Conservation (phyloP, 1,140 invertebrate genomes). For the Tetraneura akinire region DNA sequence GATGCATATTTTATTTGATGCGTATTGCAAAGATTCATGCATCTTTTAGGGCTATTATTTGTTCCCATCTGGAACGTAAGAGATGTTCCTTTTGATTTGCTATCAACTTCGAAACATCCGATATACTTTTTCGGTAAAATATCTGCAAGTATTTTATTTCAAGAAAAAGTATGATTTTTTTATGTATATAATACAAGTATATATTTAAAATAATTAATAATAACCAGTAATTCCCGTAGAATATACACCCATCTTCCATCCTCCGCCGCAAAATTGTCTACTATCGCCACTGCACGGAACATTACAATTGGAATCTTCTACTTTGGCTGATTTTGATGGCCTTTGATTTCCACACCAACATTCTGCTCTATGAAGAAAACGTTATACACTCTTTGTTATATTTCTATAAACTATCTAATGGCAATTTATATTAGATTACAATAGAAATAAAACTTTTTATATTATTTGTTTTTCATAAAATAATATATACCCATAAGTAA, state of each 20-base stretch:
- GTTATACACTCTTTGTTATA: background rate
- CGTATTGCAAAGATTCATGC: conserved; percentile 54
- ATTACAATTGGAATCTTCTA: conserved; percentile 74
- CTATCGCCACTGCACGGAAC: conserved; percentile 78
- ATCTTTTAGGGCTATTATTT: conserved; percentile 53
- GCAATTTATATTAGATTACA: too few species aligned
- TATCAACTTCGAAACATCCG: conserved; percentile 33
- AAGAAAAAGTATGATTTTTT: background rate
- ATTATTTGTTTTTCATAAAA: too few species aligned
- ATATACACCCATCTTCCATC: conserved; percentile 82
- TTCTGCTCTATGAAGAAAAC: conserved; percentile 68
- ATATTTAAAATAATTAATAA: conserved; percentile 23
- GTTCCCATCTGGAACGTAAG: conserved; percentile 29
- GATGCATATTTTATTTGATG: conserved; percentile 24
- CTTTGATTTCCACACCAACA: conserved; percentile 87
- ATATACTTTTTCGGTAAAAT: conserved; percentile 22
- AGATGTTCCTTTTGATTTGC: conserved; percentile 8
- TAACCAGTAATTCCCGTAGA: conserved; percentile 82
- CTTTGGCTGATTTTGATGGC: conserved; percentile 63
- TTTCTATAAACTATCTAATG: too few species aligned
- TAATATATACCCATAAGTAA: conserved; percentile 50
- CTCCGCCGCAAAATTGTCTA: conserved; percentile 80
- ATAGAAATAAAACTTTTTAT: too few species aligned
- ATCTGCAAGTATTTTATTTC: conserved; percentile 34
- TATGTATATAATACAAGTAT: too few species aligned